Evolutionary conservation across 2,797 vertebrate species (phyloP), one percentile per base, ranked within the genome.

Genomic region (Florisuga fusca): DNA sequence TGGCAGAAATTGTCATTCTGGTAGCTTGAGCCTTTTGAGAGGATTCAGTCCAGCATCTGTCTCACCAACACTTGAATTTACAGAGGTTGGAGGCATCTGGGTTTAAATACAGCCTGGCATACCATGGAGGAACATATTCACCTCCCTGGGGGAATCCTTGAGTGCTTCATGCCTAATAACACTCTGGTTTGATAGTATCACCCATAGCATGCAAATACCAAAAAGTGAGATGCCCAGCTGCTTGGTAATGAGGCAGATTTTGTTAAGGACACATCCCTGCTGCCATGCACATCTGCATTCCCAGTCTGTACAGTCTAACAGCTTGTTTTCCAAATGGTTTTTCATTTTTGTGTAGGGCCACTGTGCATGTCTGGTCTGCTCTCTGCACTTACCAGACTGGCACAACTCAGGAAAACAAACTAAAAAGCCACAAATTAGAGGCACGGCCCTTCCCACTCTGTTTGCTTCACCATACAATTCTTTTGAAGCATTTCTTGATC

Each of bases 61-160:
- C 75, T 41, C 61, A 68, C 10, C 26, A 63, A 21, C 10, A 8
- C 46, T 76, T 84, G 8, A 18, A 36, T 61, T 87, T 71, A 87
- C 33, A 43, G 2, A 25, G 29, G 8, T 19, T 34, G 18, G n/a
- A 82, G 34, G 18, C 2, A 0, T 26, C 29, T 15, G 6, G 14
- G 12, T 91, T 79, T 48, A 77, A 68, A 88, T 55, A 33, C n/a
- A 43, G 50, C 17, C 55, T 69, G 16, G 75, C 88, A 90, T 78
- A 58, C 7, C 62, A 75, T 43, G 4, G 9, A 41, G 38, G 38
- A 41, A 41, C 38, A 41, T 31, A 57, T 43, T 46, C 26, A 21
- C 31, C 62, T 54, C 27, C 15, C 26, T 67, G 64, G n/a, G 6
- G 12, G 5, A 13, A 87, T 31, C 21, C 33, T 29, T 29, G 67